Evolutionary conservation across 2,888 invertebrate species (phyloP).

Genomic region (Mechanitis messenoides): DNA sequence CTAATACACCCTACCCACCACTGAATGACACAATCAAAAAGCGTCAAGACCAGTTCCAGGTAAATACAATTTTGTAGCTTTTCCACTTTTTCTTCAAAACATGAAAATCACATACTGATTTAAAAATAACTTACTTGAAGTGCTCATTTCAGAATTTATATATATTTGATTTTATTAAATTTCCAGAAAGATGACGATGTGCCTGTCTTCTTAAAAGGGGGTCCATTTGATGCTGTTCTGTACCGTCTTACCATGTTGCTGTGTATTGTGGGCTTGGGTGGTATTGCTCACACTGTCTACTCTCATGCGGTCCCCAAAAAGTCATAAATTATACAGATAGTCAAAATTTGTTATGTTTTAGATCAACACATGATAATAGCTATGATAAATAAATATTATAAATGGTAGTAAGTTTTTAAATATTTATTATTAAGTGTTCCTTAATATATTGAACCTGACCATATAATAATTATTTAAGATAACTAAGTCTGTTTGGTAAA

Average conservation of each 20-base stretch:
- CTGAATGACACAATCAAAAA: constrained; percentile 54
- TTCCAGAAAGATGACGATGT: constrained; percentile 75
- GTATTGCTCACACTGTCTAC: constrained; percentile 60
- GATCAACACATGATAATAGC: constrained; percentile 43
- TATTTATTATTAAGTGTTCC: constrained; percentile 12
- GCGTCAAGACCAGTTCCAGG: constrained; percentile 63
- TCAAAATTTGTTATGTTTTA: constrained; percentile 45
- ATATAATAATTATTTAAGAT: no score
- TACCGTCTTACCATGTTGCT: constrained; percentile 63
- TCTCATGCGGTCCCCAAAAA: constrained; percentile 60
- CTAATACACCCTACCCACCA: constrained; percentile 59
- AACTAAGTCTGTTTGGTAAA: no score
- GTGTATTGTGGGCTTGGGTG: constrained; percentile 54
- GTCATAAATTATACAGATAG: constrained; percentile 35
- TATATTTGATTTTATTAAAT: constrained; percentile 3
- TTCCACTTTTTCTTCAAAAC: no score
- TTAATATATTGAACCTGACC: no score
- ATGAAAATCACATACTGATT: no score
- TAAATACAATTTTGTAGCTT: constrained; percentile 30
- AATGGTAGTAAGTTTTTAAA: constrained; percentile 2
- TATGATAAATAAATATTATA: constrained; percentile 24
- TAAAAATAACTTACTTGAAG: no score
- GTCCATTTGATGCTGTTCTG: constrained; percentile 69
- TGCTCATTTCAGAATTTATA: neutral
- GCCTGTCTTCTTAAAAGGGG: constrained; percentile 78